Percentiles rank a stretch among this genome's conserved stretches.
These are phyloP conservation scores for Ips typographus DNA, from an alignment of 1,140 invertebrate genomes.

Conservation along the genomic window DNA sequence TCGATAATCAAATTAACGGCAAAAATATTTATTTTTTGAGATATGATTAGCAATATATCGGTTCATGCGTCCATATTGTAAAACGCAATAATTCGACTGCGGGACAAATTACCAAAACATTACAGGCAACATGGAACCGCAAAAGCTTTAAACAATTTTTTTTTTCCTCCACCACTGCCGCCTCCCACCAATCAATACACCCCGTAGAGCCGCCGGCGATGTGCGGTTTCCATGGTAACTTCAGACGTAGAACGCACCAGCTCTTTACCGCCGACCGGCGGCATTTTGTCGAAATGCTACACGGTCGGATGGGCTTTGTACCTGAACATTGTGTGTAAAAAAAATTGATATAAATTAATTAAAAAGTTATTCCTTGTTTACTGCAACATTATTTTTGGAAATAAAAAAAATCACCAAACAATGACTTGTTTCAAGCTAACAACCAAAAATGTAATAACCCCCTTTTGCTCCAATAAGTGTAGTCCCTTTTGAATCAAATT, in stretches of 20 bases:
- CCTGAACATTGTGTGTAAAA: too few relatives aligned
- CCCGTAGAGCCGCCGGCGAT: constrained; percentile 33
- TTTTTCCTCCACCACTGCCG: constrained; percentile 11
- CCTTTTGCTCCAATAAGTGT: too few relatives aligned
- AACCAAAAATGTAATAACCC: too few relatives aligned
- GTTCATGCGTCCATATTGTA: too few relatives aligned
- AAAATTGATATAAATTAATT: too few relatives aligned
- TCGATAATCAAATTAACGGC: background rate
- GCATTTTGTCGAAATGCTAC: constrained; percentile 33
- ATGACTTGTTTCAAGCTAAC: too few relatives aligned
- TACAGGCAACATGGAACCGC: constrained; percentile 6
- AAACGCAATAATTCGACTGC: too few relatives aligned
- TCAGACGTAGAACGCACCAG: constrained; percentile 26
- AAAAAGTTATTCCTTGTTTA: too few relatives aligned
- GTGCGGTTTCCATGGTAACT: constrained; percentile 35
- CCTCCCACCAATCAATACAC: constrained; percentile 25
- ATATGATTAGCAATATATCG: background rate
- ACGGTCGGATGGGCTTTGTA: constrained; percentile 20
- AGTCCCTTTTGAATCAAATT: too few relatives aligned
- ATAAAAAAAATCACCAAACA: too few relatives aligned
- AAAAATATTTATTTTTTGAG: background rate
- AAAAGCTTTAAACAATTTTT: constrained; percentile 8
- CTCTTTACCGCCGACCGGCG: constrained; percentile 23
- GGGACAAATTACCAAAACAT: constrained; percentile 3
- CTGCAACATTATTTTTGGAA: too few relatives aligned